phyloP scores from a whole-genome alignment of 2,797 vertebrate genomes.

The Uromys caudimaculatus region DNA sequence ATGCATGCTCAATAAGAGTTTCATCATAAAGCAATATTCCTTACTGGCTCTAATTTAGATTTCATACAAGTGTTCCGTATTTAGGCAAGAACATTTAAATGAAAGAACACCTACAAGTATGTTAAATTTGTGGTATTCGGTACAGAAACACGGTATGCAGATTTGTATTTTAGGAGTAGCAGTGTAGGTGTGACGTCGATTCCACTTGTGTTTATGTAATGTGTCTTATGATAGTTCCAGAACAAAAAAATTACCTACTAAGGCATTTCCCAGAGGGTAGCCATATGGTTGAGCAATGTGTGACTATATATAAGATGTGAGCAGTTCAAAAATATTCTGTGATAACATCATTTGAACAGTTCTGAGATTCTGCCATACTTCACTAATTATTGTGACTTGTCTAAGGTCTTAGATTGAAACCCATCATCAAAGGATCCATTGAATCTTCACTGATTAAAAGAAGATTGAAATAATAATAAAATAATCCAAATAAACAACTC shows the following conservation, averaged over 20 bases:
- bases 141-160: background rate
- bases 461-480: background rate
- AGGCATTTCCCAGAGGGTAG: background rate
- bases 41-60: background rate
- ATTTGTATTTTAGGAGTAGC: background rate
- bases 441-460: background rate
- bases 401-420: background rate
- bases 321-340: background rate
- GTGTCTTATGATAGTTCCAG: background rate
- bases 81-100: background rate
- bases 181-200: background rate
- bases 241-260: background rate
- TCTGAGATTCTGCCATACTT: constrained; percentile 14
- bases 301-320: background rate
- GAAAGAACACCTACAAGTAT: background rate
- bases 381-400: background rate
- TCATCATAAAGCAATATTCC: background rate
- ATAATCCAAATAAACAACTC: background rate
- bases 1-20: background rate
- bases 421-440: background rate
- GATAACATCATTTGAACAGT: background rate
- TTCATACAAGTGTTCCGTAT: background rate
- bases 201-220: accelerated
- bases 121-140: background rate
- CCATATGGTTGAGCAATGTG: background rate